A percentile compares a stretch with the other conserved stretches of the same genome.
These are phyloP conservation scores for Eclectus roratus DNA, from an alignment of 2,113 vertebrate species.

Conservation along the genomic window DNA sequence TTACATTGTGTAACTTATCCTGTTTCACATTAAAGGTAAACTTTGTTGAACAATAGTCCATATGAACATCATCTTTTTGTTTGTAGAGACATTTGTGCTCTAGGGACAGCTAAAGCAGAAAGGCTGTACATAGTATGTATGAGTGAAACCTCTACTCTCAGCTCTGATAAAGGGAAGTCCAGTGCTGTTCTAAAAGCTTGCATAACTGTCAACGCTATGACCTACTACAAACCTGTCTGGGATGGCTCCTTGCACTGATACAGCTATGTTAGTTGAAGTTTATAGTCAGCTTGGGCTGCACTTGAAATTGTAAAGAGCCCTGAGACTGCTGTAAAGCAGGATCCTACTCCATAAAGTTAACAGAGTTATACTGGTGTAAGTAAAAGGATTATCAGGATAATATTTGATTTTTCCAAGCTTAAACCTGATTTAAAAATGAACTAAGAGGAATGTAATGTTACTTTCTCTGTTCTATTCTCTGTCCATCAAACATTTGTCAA, in stretches of 20 bases:
- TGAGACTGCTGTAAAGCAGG: not conserved
- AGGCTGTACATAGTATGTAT: not conserved
- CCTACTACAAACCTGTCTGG: not conserved
- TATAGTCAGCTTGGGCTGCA: not conserved
- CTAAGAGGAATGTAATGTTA: not conserved
- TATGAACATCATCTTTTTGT: not conserved
- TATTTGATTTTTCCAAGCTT: not conserved
- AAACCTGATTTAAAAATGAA: not conserved
- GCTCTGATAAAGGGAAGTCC: not conserved
- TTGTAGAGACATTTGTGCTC: not conserved
- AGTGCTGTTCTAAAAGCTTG: not conserved
- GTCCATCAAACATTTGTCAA: not conserved
- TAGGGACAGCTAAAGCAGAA: not conserved
- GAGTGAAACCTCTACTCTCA: not conserved
- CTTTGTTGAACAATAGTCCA: not conserved
- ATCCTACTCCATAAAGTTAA: not conserved
- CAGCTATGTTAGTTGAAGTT: not conserved
- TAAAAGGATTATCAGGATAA: not conserved
- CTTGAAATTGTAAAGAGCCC: not conserved
- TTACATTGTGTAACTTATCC: not conserved
- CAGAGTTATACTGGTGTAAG: not conserved
- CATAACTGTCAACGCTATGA: not conserved
- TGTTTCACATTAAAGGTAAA: not conserved
- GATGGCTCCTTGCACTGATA: not conserved
- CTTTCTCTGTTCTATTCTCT: not conserved